Conservation (phyloP, 2,888 invertebrate genomes). For the Parnassius smintheus region DNA sequence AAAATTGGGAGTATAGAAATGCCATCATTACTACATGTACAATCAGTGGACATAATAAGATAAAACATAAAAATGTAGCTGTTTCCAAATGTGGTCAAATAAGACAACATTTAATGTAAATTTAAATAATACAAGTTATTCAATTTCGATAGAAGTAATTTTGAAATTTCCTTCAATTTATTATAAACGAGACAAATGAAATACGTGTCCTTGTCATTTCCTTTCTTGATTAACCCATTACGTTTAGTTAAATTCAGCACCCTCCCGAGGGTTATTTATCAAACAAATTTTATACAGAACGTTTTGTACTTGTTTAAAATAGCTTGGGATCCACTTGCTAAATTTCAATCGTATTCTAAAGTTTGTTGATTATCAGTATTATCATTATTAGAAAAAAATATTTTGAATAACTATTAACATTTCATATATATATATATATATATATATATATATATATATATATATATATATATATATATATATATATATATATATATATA, state of each 20-base stretch:
- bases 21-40: too few relatives aligned
- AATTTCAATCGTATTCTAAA: constrained; percentile 13
- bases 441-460: too few relatives aligned
- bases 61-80: too few relatives aligned
- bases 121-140: constrained; percentile 18
- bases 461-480: too few relatives aligned
- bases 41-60: too few relatives aligned
- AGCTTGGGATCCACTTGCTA: constrained; percentile 5
- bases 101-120: constrained; percentile 11
- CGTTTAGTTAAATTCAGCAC: constrained; percentile 24
- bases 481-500: too few relatives aligned
- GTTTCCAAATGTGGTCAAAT: neutral
- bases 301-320: constrained; percentile 18
- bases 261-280: constrained; percentile 24
- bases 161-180: constrained; percentile 25
- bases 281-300: constrained; percentile 24
- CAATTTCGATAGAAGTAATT: constrained; percentile 20
- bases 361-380: too few relatives aligned
- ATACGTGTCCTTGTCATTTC: constrained; percentile 27
- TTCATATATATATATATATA: too few relatives aligned
- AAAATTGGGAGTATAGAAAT: too few relatives aligned
- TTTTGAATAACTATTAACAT: too few relatives aligned
- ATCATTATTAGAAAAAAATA: too few relatives aligned
- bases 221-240: constrained; percentile 29
- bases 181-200: constrained; percentile 26